Evolutionary conservation across 2,113 vertebrate species (phyloP).

Genomic region (Grammomys surdaster): DNA sequence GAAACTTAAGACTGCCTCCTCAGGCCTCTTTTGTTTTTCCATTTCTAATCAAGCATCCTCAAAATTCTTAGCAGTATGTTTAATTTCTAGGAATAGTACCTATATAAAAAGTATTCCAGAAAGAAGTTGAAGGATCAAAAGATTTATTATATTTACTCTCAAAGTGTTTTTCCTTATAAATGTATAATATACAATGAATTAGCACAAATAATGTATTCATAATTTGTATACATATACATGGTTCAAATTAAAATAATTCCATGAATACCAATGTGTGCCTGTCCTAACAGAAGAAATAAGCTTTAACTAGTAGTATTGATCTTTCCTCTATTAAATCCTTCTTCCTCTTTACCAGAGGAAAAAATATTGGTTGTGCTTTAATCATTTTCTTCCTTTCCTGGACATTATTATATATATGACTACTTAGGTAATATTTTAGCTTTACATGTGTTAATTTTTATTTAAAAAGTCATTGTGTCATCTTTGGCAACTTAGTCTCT

Average conservation of each 20-base stretch:
- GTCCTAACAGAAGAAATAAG: not conserved
- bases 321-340: not conserved
- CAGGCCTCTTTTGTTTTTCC: not conserved
- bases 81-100: not conserved
- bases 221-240: not conserved
- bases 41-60: not conserved
- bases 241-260: not conserved
- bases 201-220: not conserved
- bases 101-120: not conserved
- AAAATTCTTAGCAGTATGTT: not conserved
- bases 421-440: constrained; percentile 26
- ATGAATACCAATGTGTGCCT: not conserved
- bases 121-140: not conserved
- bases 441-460: constrained; percentile 15
- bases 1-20: not conserved
- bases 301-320: not conserved
- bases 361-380: not conserved
- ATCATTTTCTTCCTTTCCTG: not conserved
- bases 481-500: not conserved
- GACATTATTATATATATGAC: no score
- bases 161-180: constrained; percentile 2
- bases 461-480: not conserved
- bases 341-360: not conserved
- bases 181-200: not conserved
- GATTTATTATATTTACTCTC: not conserved